Evolutionary conservation across 2,888 invertebrate species (phyloP), one percentile per base, ranked within the genome.

Genomic region (Drepana falcataria): DNA sequence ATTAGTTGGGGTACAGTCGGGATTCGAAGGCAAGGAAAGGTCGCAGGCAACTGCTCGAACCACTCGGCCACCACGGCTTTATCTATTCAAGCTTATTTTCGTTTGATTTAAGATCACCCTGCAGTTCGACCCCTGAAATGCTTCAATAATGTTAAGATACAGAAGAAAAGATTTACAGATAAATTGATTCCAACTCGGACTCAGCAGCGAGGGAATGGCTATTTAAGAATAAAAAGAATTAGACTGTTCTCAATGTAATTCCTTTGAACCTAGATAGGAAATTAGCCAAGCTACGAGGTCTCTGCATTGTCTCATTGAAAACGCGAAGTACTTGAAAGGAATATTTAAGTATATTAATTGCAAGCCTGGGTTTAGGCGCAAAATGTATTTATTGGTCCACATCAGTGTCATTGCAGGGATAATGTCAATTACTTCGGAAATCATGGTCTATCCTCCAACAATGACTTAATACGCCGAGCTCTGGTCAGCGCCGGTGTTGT

Each of bases 231-330:
- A 44, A 44, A 44, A 44, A 44, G 44, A 44, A 9, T 9, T 3
- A 9, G 9, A 44, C 3, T 9, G 44, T 9, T 34, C 41, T 40
- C 5, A 51, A 40, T 51, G 4, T 40, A 40, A 51, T 51, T 51
- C 51, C 40, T 33, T 51, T 33, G 51, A 41, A 51, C 40, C 51
- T 51, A 40, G 51, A 51, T 51, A 33, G 40, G 40, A 40, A 41
- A 51, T 41, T 51, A 51, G 51, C 9, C 40, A 51, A 51, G 51
- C 40, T 41, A 51, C 49, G 33, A 33, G 40, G 37, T 51, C 51
- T 40, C 40, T 40, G 51, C 40, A 51, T 51, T 40, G 51, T 44
- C 9, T 9, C 44, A 44, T 9, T 33, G 7, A 5, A 41, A 51
- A 34, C 7, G 33, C 40, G 40, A 48, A 49, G 40, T 40, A 41